Conservation (phyloP, 2,797 vertebrate species). For the Leptodactylus fallax region DNA sequence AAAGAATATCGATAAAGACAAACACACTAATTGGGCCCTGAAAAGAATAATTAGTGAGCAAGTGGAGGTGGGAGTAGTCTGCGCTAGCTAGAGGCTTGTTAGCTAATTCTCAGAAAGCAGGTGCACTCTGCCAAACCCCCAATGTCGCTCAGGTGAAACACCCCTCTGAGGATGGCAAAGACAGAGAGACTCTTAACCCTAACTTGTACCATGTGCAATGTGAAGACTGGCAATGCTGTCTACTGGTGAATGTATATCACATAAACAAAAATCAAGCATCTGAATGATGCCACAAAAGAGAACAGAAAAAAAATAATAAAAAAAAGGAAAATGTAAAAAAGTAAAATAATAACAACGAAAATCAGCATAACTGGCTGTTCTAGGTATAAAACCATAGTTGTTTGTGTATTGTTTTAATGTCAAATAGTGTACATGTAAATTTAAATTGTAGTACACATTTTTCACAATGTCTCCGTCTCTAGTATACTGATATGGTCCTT, state of each 20-base stretch:
- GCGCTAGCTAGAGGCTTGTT: conserved; percentile 60
- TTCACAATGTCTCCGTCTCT: background rate
- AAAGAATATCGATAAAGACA: conserved; percentile 42
- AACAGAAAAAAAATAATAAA: background rate
- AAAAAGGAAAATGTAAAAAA: background rate
- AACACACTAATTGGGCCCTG: conserved; percentile 54
- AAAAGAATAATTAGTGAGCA: conserved; percentile 42
- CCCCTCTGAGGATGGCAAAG: conserved; percentile 43
- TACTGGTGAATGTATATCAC: background rate
- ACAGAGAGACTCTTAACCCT: background rate
- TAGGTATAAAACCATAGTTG: background rate
- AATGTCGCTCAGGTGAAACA: conserved; percentile 54
- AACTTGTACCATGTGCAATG: background rate
- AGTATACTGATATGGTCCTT: background rate
- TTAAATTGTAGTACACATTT: background rate
- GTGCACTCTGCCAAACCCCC: conserved; percentile 57
- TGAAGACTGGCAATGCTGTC: background rate
- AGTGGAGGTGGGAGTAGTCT: conserved; percentile 48
- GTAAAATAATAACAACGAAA: background rate
- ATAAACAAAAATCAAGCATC: background rate
- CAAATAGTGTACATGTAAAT: background rate
- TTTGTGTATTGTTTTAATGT: background rate
- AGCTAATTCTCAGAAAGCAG: conserved; percentile 57
- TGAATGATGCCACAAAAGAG: too few species aligned
- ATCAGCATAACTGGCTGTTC: background rate